Conservation (phyloP, 2,797 vertebrate genomes). For the Smutsia temminckii region DNA sequence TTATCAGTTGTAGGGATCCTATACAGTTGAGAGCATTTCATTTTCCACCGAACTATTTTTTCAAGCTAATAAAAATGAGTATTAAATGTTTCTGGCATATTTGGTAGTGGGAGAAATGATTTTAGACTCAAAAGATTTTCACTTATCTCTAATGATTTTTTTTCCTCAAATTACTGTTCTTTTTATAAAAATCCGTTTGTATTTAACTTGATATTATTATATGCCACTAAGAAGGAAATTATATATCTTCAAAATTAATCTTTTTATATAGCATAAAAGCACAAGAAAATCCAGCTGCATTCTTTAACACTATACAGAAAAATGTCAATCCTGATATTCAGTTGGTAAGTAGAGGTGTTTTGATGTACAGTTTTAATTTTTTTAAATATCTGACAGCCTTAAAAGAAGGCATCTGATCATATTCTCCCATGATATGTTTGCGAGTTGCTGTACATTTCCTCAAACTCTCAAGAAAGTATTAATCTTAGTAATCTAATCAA, state of each 20-base stretch:
- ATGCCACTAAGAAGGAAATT: not conserved
- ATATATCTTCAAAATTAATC: not conserved
- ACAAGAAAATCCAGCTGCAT: not conserved
- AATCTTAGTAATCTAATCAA: not conserved
- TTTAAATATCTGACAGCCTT: not conserved
- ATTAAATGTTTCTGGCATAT: not conserved
- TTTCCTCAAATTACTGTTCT: not conserved
- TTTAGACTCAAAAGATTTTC: not conserved
- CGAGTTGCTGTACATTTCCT: not conserved
- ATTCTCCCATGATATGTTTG: not conserved
- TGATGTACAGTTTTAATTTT: slow-evolving; percentile 10
- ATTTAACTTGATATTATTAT: not conserved
- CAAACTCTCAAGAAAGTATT: not conserved
- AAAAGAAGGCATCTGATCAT: not conserved
- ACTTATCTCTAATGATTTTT: slow-evolving; percentile 7
- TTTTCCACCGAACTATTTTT: not conserved
- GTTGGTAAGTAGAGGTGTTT: slow-evolving; percentile 69
- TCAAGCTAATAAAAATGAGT: slow-evolving; percentile 5
- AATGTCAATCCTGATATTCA: slow-evolving; percentile 48
- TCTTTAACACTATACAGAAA: slow-evolving; percentile 74
- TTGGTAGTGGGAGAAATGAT: not conserved
- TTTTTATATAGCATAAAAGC: slow-evolving; percentile 67
- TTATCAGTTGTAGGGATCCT: not conserved
- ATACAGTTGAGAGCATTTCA: not conserved
- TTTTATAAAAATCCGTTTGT: not conserved